Percentiles rank a stretch among this genome's conserved stretches.
phyloP scores from a whole-genome alignment of 64 coral and sea anemone genomes.

The Acropora yongei region DNA sequence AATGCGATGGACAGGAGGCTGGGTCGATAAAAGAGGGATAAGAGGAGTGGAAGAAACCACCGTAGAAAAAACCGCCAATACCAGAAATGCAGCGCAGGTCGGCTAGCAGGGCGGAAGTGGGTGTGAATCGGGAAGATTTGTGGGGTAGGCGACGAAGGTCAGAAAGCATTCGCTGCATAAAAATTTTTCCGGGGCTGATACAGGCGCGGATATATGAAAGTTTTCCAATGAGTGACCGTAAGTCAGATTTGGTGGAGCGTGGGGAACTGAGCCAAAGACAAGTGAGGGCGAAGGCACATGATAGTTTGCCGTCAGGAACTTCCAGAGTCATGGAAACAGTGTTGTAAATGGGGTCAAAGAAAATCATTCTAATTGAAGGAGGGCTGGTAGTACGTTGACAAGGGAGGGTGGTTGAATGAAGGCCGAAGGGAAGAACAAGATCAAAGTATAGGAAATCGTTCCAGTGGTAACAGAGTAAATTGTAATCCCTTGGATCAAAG shows the following conservation, averaged over 20 bases:
- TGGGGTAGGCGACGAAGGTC: not conserved
- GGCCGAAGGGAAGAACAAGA: too few relatives aligned
- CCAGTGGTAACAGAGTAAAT: too few relatives aligned
- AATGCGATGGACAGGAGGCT: too few relatives aligned
- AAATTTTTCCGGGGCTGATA: constrained; percentile 37
- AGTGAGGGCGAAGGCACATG: not conserved
- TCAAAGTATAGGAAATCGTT: too few relatives aligned
- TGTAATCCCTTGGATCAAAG: too few relatives aligned
- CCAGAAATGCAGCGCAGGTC: not conserved
- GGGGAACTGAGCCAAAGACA: not conserved
- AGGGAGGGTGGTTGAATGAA: too few relatives aligned
- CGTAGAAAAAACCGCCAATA: constrained; percentile 11
- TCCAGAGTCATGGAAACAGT: constrained; percentile 24
- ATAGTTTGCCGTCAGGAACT: constrained; percentile 17
- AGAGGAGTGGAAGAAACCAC: not conserved
- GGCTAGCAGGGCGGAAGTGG: constrained; percentile 6
- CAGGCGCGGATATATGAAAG: constrained; percentile 48
- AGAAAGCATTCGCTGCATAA: constrained; percentile 35
- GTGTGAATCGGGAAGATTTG: not conserved
- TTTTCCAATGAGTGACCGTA: constrained; percentile 37
- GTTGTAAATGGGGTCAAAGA: constrained; percentile 1
- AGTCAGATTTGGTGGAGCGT: not conserved
- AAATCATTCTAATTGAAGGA: constrained; percentile 25
- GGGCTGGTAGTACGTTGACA: constrained; percentile 20
- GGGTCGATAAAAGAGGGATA: too few relatives aligned